These are phyloP conservation scores for Clunio marinus DNA, from an alignment of 2,888 invertebrate species.

Conservation along the genomic window DNA sequence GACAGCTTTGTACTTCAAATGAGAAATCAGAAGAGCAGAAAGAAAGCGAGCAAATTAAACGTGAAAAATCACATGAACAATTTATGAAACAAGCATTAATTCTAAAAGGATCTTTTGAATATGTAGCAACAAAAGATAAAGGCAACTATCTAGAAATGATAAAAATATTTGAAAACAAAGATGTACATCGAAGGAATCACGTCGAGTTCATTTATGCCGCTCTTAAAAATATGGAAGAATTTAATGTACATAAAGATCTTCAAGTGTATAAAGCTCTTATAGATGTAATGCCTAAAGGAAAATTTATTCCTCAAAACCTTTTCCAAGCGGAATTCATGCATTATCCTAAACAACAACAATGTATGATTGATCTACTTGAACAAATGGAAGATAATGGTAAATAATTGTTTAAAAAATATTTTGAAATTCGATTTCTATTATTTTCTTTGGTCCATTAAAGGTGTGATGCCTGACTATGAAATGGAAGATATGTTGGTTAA, in stretches of 20 bases:
- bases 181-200: constrained; percentile 72
- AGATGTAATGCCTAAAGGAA: constrained; percentile 83
- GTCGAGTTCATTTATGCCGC: constrained; percentile 94
- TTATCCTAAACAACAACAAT: constrained; percentile 93
- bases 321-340: constrained; percentile 89
- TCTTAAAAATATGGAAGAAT: constrained; percentile 80
- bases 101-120: constrained; percentile 40
- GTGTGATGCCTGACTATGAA: constrained; percentile 87
- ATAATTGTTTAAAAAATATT: constrained; percentile 40
- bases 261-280: constrained; percentile 81
- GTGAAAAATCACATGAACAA: constrained; percentile 11
- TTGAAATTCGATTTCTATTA: no score
- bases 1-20: not conserved
- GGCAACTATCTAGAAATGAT: constrained; percentile 68
- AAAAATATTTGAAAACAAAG: constrained; percentile 66
- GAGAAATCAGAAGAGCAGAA: not conserved
- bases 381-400: constrained; percentile 92
- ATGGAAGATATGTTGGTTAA: constrained; percentile 76
- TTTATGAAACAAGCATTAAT: constrained; percentile 32
- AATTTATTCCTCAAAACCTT: constrained; percentile 74
- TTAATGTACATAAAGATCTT: constrained; percentile 80
- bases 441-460: constrained; percentile 50
- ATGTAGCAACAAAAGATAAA: constrained; percentile 55
- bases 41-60: not conserved
- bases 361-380: constrained; percentile 81